phyloP scores from a whole-genome alignment of 2,113 vertebrate genomes.

The Orientallactaga bullata region DNA sequence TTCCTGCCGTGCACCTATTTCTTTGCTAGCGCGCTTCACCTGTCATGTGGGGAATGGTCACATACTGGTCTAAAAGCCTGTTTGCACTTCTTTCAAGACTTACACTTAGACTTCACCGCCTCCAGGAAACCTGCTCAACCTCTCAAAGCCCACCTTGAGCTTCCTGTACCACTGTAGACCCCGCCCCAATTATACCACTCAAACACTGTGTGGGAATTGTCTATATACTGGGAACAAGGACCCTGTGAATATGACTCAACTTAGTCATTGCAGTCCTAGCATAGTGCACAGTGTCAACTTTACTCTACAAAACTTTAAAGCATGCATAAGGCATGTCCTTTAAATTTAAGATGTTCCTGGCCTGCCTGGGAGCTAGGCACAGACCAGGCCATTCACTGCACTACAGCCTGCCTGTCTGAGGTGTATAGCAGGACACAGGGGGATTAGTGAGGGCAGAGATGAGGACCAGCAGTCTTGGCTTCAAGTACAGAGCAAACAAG shows the following conservation, averaged over 20 bases:
- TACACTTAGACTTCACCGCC: not conserved
- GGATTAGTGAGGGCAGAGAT: too few relatives aligned
- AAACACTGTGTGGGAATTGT: rapidly evolving
- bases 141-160: rapidly evolving
- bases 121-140: rapidly evolving
- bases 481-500: rapidly evolving
- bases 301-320: too few relatives aligned
- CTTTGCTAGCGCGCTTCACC: rapidly evolving
- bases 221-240: not conserved
- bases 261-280: not conserved
- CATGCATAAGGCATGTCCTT: not conserved
- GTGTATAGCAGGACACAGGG: rapidly evolving
- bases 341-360: too few relatives aligned
- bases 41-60: too few relatives aligned
- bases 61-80: not conserved
- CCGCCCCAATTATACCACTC: rapidly evolving
- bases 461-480: rapidly evolving
- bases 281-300: not conserved
- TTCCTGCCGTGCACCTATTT: too few relatives aligned
- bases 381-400: rapidly evolving
- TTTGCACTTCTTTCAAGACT: rapidly evolving
- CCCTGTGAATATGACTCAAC: not conserved
- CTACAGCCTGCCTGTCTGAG: too few relatives aligned
- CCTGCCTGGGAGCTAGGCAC: not conserved
- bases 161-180: rapidly evolving